Evolutionary conservation across 53 echinoderm and acorn worm genomes (phyloP).

Genomic region (Zoroaster sp.): DNA sequence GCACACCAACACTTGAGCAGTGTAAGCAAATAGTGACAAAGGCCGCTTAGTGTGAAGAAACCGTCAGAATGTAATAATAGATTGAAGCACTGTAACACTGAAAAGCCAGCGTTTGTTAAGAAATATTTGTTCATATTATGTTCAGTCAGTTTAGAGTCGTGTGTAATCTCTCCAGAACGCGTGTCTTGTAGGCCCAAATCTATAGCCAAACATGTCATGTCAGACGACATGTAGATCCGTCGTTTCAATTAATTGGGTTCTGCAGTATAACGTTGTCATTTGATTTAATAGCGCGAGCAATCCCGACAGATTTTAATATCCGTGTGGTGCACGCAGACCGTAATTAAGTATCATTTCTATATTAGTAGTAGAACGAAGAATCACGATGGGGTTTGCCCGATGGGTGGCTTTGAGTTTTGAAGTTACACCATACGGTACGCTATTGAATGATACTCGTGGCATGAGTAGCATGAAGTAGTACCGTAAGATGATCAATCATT

Average conservation of each 20-base stretch:
- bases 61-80: background rate
- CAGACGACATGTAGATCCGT: constrained; percentile 5
- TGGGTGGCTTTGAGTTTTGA: constrained; percentile 8
- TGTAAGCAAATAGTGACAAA: background rate
- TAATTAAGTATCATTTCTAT: constrained; percentile 57
- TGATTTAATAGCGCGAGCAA: constrained; percentile 27
- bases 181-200: background rate
- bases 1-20: background rate
- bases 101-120: background rate
- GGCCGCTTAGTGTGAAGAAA: background rate
- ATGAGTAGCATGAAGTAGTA: constrained; percentile 20
- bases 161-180: background rate
- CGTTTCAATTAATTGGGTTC: constrained; percentile 46
- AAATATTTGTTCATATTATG: background rate
- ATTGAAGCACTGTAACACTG: background rate
- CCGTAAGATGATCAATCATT: constrained; percentile 41
- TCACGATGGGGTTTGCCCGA: constrained; percentile 18
- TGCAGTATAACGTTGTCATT: constrained; percentile 41
- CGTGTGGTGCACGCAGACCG: constrained; percentile 15
- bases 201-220: background rate
- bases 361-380: background rate
- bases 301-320: constrained; percentile 57
- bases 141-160: background rate
- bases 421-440: background rate
- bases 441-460: constrained; percentile 6